phyloP scores from a whole-genome alignment of 2,888 invertebrate species.

The Hesperia comma region DNA sequence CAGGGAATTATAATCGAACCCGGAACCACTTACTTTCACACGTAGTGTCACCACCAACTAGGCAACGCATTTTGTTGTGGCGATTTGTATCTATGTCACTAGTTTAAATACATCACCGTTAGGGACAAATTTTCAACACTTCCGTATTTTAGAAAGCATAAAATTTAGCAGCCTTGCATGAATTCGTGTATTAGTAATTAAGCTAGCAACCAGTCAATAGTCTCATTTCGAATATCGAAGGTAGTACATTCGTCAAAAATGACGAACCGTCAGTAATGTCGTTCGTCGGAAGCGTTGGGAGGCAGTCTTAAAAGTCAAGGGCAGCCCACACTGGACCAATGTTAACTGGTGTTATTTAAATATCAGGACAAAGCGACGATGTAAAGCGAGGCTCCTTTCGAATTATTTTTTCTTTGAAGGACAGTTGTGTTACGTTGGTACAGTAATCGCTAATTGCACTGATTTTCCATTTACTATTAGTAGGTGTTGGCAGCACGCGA shows the following conservation, averaged over 20 bases:
- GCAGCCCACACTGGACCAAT: slow-evolving; percentile 74
- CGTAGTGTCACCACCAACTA: no score
- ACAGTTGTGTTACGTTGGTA: slow-evolving; percentile 51
- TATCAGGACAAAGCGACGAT: slow-evolving; percentile 68
- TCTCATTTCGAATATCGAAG: not conserved
- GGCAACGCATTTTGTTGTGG: no score
- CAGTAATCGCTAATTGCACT: slow-evolving; percentile 33
- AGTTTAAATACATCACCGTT: no score
- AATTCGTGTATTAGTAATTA: not conserved
- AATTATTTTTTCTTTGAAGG: slow-evolving; percentile 72
- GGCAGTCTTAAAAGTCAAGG: slow-evolving; percentile 79
- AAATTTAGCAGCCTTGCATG: no score
- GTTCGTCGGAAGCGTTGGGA: slow-evolving; percentile 74
- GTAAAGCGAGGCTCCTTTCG: slow-evolving; percentile 70
- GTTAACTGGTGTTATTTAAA: slow-evolving; percentile 84
- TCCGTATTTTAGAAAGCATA: no score
- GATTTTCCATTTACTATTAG: slow-evolving; percentile 10
- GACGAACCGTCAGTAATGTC: slow-evolving; percentile 61
- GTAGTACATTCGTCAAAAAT: slow-evolving; percentile 28
- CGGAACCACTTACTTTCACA: no score
- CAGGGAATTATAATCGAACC: no score
- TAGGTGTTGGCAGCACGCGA: not conserved
- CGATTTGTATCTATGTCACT: no score
- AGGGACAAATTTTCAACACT: no score
- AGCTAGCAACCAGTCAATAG: not conserved